Evolutionary conservation across 1,140 invertebrate genomes (phyloP), one percentile per base, ranked within the genome.

Genomic region (Latrodectus geometricus): DNA sequence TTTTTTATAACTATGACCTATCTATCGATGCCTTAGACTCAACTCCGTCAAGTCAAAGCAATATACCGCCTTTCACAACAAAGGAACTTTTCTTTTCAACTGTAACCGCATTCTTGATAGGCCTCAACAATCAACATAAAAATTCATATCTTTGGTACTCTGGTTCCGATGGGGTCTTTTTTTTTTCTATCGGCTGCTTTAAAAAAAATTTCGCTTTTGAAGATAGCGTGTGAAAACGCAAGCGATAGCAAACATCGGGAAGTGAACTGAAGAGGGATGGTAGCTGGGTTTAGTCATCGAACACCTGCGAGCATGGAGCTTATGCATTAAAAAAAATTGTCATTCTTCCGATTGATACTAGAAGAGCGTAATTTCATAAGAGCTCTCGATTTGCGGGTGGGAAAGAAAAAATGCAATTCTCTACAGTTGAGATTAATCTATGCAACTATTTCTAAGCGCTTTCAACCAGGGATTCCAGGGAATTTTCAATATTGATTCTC

Each of bases 211-310:
- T 14, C 54, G 23, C 68, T 74, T 77, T 86, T 69, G 75, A 56
- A 66, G 23, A 9, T 66, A 86, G 83, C 83, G 83, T 86, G 83
- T 86, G 83, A 86, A 86, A 86, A 77, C 68, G 74, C 73, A 78
- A 65, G 56, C 83, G 83, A 86, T 86, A 23, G 68, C 83, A 86
- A 77, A 86, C 83, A 78, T 56, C 20, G 52, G 83, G 83, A 86
- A 77, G 83, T 77, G 61, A 61, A 84, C 72, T 68, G 65, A 72
- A 73, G 70, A 56, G 61, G n/a, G 74, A 35, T 5, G 35, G 35
- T 35, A 35, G 35, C 35, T 74, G 11, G 61, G 52, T 48, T 86
- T 69, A 86, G 74, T 86, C 83, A 86, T 86, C 66, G 83, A 86
- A 86, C 83, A 86, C 83, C 83, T 86, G 83, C 77, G 83, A 83